Percentiles rank a stretch among this genome's conserved stretches.
These are phyloP conservation scores for Tupiocoris notatus DNA, from an alignment of 2,888 invertebrate species.

Conservation along the genomic window DNA sequence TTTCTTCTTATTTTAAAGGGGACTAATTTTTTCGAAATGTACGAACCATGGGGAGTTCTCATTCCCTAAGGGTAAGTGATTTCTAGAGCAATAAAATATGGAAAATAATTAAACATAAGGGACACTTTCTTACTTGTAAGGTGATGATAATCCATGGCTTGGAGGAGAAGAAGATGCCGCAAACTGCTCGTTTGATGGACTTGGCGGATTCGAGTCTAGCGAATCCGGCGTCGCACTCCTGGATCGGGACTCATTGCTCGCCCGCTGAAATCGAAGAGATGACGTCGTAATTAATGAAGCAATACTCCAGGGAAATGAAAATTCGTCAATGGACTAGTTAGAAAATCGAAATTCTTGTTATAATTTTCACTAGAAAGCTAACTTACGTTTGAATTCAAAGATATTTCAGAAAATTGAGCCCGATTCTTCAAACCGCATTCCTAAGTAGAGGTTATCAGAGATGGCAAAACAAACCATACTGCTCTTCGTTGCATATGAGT, in stretches of 20 bases:
- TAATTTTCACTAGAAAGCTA: not conserved
- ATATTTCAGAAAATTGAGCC: too few relatives aligned
- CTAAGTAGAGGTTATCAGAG: too few relatives aligned
- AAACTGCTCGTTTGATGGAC: slow-evolving; percentile 52
- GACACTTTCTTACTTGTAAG: too few relatives aligned
- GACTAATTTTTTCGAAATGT: too few relatives aligned
- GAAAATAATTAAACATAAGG: too few relatives aligned
- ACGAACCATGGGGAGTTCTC: too few relatives aligned
- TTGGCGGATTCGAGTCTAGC: slow-evolving; percentile 68
- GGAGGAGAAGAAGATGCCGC: slow-evolving; percentile 31
- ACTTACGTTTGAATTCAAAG: not conserved
- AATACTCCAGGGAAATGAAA: not conserved
- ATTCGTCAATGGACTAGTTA: not conserved
- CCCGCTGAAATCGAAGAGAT: slow-evolving; percentile 61
- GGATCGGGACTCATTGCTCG: slow-evolving; percentile 78
- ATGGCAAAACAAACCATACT: too few relatives aligned
- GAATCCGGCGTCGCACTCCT: slow-evolving; percentile 88
- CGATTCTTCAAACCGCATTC: too few relatives aligned
- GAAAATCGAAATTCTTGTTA: not conserved
- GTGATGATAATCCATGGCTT: not conserved
- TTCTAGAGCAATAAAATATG: too few relatives aligned
- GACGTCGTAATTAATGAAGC: not conserved
- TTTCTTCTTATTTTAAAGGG: too few relatives aligned
- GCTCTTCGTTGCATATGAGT: too few relatives aligned
- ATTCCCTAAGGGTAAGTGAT: too few relatives aligned